Evolutionary conservation across 2,113 vertebrate genomes (phyloP), one percentile per base, ranked within the genome.

Genomic region (Stictonetta naevosa): DNA sequence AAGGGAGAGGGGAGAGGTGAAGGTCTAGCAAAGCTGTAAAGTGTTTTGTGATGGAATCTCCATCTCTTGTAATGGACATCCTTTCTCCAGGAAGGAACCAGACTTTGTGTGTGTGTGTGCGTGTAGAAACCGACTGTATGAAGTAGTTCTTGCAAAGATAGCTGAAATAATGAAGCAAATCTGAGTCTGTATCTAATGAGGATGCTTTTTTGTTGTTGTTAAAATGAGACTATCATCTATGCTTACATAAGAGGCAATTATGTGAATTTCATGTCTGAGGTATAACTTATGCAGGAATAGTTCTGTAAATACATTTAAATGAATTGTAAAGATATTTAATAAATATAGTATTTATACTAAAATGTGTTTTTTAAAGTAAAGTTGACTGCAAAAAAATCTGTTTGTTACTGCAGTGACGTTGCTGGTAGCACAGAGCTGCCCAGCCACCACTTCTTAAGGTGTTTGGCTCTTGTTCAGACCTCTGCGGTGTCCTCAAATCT

Each of bases 311-410:
- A 98, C 96, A 98, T 98, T 98, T 98, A 98, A 97, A 98, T 98
- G 98, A 98, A 98, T 97, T 99, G 98, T 99, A 98, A 98, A 98
- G 96, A 98, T 99, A 99, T 99, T 99, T 99, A 98, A 99, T 99
- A 99, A 99, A 95, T 98, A 98, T 98, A 98, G 98, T 99, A 99
- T 99, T 99, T 99, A 99, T 99, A 98, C 98, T 98, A 98, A 97
- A 90, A 73, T 29, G 77, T 74, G 90, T 80, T 62, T 85, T 93
- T 89, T 95, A 28, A 82, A 78, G 67, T 44, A 56, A 53, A 52
- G 58, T 56, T 52, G 85, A 36, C 36, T 53, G 72, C 71, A 71
- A 4, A 11, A 11, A 29, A 3, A 48, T 71, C 7, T 48, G 40
- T 71, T 19, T n/a, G 56, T 71, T 66, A 50, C 3, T 3, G 33